These are phyloP conservation scores for Falco peregrinus DNA, from an alignment of 2,797 vertebrate genomes.

Conservation along the genomic window DNA sequence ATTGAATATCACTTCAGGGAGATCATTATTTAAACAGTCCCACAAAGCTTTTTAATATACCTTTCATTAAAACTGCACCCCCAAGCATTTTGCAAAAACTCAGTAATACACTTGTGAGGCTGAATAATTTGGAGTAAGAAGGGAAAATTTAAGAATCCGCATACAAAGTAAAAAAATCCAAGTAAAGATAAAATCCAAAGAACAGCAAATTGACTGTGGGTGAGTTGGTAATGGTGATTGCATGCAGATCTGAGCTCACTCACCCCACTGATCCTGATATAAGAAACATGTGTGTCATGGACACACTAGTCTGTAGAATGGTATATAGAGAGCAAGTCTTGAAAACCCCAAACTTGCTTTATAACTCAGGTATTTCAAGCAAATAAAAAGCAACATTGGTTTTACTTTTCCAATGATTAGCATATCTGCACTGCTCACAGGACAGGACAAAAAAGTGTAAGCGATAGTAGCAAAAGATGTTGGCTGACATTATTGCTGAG, in stretches of 20 bases:
- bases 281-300: background rate
- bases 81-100: background rate
- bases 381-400: background rate
- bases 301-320: background rate
- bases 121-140: background rate
- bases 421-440: background rate
- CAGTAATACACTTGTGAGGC: background rate
- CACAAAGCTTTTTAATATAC: background rate
- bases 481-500: no score
- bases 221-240: background rate
- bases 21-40: background rate
- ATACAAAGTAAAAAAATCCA: background rate
- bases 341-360: background rate
- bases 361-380: background rate
- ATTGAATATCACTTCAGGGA: constrained; percentile 36
- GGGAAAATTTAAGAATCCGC: background rate
- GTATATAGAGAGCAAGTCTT: background rate
- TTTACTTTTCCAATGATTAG: background rate
- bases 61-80: constrained; percentile 2
- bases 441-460: background rate
- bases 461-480: background rate
- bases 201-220: background rate
- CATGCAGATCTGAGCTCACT: background rate
- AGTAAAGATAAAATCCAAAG: background rate
- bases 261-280: background rate